phyloP scores from a whole-genome alignment of 1,140 invertebrate species.

The Macrosteles quadrilineatus region DNA sequence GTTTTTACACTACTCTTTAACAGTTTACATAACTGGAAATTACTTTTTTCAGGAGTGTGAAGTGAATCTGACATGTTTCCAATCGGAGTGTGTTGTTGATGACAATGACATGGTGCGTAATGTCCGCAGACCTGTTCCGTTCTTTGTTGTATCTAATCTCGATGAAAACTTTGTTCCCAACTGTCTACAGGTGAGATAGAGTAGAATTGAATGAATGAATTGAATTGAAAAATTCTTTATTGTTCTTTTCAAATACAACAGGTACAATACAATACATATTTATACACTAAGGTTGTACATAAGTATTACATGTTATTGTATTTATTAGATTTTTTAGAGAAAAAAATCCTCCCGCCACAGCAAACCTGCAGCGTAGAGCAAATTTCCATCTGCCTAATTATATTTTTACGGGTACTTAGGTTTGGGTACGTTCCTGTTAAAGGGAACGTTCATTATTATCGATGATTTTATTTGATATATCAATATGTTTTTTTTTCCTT shows the following conservation, averaged over 20 bases:
- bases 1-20: no score
- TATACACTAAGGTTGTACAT: no score
- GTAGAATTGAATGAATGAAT: neutral
- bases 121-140: conserved; percentile 15
- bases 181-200: conserved; percentile 37
- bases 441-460: no score
- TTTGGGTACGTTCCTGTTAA: no score
- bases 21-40: no score
- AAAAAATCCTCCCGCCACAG: neutral
- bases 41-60: conserved; percentile 29
- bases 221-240: no score
- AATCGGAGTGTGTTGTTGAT: conserved; percentile 10
- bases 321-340: no score
- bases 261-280: no score
- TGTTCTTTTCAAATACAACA: no score
- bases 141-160: neutral
- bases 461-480: no score
- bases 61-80: conserved; percentile 26
- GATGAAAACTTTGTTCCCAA: conserved; percentile 30
- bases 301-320: no score
- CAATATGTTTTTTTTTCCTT: no score
- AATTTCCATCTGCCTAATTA: neutral
- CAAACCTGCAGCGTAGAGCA: neutral
- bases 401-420: neutral
- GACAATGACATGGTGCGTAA: conserved; percentile 33